phyloP scores from a whole-genome alignment of 2,797 vertebrate genomes.

The Melanotaenia trifasciata region DNA sequence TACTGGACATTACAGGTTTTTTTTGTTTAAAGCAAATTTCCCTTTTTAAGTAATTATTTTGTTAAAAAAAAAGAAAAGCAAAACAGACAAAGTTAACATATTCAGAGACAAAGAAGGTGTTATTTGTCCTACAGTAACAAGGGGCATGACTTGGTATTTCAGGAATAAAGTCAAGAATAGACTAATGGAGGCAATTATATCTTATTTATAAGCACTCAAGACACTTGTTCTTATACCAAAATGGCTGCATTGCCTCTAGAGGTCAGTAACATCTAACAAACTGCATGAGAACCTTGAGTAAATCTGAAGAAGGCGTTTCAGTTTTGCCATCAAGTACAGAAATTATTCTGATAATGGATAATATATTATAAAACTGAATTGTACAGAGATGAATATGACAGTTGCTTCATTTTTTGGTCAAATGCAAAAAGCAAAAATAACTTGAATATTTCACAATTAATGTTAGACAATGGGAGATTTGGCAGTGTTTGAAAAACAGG shows the following conservation, averaged over 20 bases:
- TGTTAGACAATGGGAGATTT: slow-evolving; percentile 16
- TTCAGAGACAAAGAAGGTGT: not conserved
- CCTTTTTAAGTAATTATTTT: not conserved
- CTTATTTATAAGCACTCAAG: slow-evolving; percentile 7
- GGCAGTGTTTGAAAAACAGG: slow-evolving; percentile 3
- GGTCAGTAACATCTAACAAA: slow-evolving; percentile 53
- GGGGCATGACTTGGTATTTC: not conserved
- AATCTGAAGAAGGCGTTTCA: slow-evolving; percentile 1
- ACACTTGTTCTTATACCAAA: slow-evolving; percentile 5
- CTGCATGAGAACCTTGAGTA: not conserved
- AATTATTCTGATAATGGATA: slow-evolving; percentile 22
- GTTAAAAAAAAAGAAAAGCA: no score
- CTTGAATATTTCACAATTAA: slow-evolving; percentile 21
- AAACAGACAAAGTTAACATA: no score
- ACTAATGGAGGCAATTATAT: not conserved
- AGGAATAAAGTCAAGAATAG: not conserved
- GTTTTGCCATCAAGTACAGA: slow-evolving; percentile 24
- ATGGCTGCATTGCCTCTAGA: slow-evolving; percentile 55
- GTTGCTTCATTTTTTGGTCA: slow-evolving; percentile 10
- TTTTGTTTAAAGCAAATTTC: not conserved
- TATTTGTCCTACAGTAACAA: not conserved
- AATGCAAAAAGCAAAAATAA: slow-evolving; percentile 5
- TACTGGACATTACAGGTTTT: not conserved
- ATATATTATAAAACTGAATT: slow-evolving; percentile 40
- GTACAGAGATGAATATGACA: slow-evolving; percentile 46